Evolutionary conservation across 2,888 invertebrate genomes (phyloP).

Genomic region (Micoletzkya japonica): DNA sequence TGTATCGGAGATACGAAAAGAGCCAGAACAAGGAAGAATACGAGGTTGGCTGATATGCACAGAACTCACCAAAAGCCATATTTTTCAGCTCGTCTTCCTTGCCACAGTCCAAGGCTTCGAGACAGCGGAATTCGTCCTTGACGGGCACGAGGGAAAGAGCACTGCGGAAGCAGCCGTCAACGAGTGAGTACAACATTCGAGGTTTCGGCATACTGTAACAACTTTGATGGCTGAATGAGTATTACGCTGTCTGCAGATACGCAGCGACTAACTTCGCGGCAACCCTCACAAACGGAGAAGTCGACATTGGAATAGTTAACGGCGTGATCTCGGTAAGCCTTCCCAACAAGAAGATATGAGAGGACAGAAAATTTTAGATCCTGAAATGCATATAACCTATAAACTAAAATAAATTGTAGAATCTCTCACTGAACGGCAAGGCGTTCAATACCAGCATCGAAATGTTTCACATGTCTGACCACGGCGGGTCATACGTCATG

Average conservation of each 20-base stretch:
- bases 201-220: neutral
- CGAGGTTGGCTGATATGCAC: neutral
- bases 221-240: neutral
- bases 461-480: constrained; percentile 24
- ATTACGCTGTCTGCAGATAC: too few relatives aligned
- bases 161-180: neutral
- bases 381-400: too few relatives aligned
- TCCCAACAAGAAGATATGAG: too few relatives aligned
- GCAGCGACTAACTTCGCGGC: too few relatives aligned
- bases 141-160: neutral
- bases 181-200: constrained; percentile 14
- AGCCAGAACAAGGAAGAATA: neutral
- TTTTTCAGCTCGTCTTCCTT: constrained; percentile 17
- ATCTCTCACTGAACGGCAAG: neutral
- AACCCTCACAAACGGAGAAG: too few relatives aligned
- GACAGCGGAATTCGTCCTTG: constrained; percentile 9
- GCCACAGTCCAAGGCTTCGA: neutral
- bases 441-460: constrained; percentile 14
- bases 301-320: too few relatives aligned
- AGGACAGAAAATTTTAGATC: too few relatives aligned
- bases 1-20: neutral
- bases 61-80: neutral
- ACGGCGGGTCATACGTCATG: constrained; percentile 36
- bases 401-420: too few relatives aligned
- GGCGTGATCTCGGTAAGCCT: too few relatives aligned